Conservation (phyloP, 2,797 vertebrate genomes). For the Mallotus villosus region DNA sequence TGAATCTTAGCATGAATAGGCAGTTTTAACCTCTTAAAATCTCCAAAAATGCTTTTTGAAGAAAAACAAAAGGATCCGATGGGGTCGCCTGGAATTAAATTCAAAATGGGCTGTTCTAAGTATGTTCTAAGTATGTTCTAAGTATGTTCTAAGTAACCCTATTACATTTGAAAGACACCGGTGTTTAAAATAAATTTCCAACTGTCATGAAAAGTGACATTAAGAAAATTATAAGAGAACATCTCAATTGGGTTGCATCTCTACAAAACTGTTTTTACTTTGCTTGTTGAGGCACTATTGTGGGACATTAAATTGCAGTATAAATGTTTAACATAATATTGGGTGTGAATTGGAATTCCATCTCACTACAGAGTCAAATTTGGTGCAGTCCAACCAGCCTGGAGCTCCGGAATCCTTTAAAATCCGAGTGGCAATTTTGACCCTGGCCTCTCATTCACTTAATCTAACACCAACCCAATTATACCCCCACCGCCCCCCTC, state of each 20-base stretch:
- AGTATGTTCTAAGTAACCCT: no score
- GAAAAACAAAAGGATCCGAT: conserved; percentile 3
- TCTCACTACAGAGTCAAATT: neutral
- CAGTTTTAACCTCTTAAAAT: conserved; percentile 1
- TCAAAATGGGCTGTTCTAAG: neutral
- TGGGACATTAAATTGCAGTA: neutral
- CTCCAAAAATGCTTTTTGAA: neutral
- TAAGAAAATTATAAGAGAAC: neutral
- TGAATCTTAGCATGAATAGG: conserved; percentile 11
- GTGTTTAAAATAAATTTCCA: neutral
- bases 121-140: no score
- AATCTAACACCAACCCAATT: neutral
- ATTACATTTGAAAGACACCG: neutral
- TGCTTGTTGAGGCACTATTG: neutral
- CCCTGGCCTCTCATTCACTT: no score
- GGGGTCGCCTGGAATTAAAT: neutral
- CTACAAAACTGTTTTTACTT: neutral
- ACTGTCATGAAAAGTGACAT: neutral
- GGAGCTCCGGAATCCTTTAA: neutral
- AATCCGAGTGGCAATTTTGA: no score
- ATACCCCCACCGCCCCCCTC: neutral
- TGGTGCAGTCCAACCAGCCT: neutral
- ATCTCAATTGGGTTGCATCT: neutral
- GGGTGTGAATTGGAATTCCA: neutral
- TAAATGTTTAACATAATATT: neutral